Evolutionary conservation across 2,797 vertebrate genomes (phyloP).

Genomic region (Trachops cirrhosus): DNA sequence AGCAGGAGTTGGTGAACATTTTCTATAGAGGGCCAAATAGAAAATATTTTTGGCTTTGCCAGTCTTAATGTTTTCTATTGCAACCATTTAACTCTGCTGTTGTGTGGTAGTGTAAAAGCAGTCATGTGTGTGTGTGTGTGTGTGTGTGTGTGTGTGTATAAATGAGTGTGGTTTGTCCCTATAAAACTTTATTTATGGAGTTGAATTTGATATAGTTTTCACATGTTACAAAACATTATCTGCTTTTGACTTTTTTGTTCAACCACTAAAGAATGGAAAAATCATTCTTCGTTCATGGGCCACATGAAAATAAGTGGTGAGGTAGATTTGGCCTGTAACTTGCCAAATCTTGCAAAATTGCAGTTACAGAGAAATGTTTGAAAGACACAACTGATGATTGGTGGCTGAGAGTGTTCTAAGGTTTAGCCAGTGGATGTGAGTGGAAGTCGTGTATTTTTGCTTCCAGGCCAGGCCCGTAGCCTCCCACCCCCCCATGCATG

Average conservation of each 20-base stretch:
- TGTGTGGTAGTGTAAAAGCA: neutral
- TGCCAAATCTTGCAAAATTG: neutral
- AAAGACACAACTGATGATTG: conserved; percentile 8
- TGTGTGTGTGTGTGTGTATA: neutral
- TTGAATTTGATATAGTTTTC: conserved; percentile 21
- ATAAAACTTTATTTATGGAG: conserved; percentile 4
- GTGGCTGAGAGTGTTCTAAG: neutral
- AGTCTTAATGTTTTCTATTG: neutral
- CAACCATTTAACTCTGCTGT: neutral
- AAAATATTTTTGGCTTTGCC: neutral
- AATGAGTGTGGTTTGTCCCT: neutral
- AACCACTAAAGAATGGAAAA: conserved; percentile 8
- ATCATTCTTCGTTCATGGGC: neutral
- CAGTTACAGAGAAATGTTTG: conserved; percentile 26
- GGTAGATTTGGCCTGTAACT: neutral
- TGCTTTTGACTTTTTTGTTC: neutral
- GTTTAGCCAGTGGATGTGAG: neutral
- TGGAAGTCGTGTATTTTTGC: neutral
- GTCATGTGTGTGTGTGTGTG: neutral
- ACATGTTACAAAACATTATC: neutral
- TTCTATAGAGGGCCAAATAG: neutral
- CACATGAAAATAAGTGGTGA: neutral
- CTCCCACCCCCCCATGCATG: accelerated
- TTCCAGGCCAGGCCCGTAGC: neutral
- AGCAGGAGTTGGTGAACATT: neutral